A percentile compares a stretch with the other conserved stretches of the same genome.
Evolutionary conservation across 2,113 vertebrate genomes (phyloP).

Genomic region (Regulus satrapa): DNA sequence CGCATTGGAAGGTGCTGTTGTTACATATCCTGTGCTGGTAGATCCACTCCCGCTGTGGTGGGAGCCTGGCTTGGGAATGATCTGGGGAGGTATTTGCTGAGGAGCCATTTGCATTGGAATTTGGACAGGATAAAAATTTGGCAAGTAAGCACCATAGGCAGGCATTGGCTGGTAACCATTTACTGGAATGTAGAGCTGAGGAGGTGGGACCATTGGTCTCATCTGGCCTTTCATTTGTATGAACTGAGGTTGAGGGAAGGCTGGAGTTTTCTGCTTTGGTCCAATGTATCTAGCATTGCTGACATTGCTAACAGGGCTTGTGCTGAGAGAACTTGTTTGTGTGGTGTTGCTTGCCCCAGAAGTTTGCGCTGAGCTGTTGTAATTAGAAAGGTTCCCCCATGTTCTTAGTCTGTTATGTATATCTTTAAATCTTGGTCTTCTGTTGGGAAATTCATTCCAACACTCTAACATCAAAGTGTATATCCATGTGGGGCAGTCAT

Average conservation of each 20-base stretch:
- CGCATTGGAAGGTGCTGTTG: conserved; percentile 86
- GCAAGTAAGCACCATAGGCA: conserved; percentile 88
- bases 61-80: conserved; percentile 87
- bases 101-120: conserved; percentile 91
- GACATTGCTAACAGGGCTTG: conserved; percentile 92
- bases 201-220: conserved; percentile 84
- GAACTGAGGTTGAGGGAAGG: conserved; percentile 90
- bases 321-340: conserved; percentile 95
- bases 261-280: conserved; percentile 85
- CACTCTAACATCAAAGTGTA: conserved; percentile 95
- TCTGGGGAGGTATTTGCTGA: conserved; percentile 84
- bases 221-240: conserved; percentile 91
- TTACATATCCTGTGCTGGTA: conserved; percentile 94
- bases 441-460: conserved; percentile 90
- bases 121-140: conserved; percentile 96
- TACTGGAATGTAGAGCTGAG: conserved; percentile 94
- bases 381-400: conserved; percentile 91
- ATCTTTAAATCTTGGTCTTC: conserved; percentile 94
- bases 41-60: conserved; percentile 96
- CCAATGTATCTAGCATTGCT: conserved; percentile 87
- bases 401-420: conserved; percentile 89
- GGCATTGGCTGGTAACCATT: conserved; percentile 95
- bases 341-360: conserved; percentile 93
- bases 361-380: conserved; percentile 90
- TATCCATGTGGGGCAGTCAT: conserved; percentile 93